A percentile compares a stretch with the other conserved stretches of the same genome.
Evolutionary conservation across 2,113 vertebrate genomes (phyloP).

Genomic region (Scortum barcoo): DNA sequence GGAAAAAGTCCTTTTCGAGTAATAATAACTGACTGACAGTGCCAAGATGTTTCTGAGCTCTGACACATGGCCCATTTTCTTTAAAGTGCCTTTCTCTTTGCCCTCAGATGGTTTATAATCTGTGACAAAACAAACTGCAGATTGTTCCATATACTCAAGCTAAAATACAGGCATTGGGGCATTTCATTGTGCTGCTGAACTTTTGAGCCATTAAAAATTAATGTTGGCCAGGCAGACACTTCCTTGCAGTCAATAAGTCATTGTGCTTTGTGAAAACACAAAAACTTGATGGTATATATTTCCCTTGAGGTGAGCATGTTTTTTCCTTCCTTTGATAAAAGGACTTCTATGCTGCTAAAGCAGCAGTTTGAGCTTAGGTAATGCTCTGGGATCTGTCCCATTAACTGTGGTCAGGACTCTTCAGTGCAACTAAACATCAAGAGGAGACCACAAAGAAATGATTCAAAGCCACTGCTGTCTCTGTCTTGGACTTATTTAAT

Average conservation of each 20-base stretch:
- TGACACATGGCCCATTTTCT: slow-evolving; percentile 61
- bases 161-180: background rate
- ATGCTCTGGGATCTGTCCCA: slow-evolving; percentile 67
- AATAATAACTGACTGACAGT: slow-evolving; percentile 61
- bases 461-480: slow-evolving; percentile 55
- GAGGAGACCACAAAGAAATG: slow-evolving; percentile 70
- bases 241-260: slow-evolving; percentile 39
- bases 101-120: slow-evolving; percentile 47
- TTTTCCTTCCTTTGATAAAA: slow-evolving; percentile 59
- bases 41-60: slow-evolving; percentile 66
- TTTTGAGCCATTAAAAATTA: slow-evolving; percentile 25
- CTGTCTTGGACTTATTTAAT: slow-evolving; percentile 47
- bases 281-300: slow-evolving; percentile 27
- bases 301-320: slow-evolving; percentile 23
- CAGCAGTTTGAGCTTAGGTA: slow-evolving; percentile 68
- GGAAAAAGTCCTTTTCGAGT: slow-evolving; percentile 45
- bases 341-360: slow-evolving; percentile 49
- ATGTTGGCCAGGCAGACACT: slow-evolving; percentile 23
- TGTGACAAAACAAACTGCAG: slow-evolving; percentile 38
- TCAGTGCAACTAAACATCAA: slow-evolving; percentile 64
- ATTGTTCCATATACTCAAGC: slow-evolving; percentile 18
- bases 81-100: slow-evolving; percentile 39
- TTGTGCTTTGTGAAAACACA: slow-evolving; percentile 43
- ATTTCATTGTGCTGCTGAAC: slow-evolving; percentile 5
- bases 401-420: slow-evolving; percentile 64